Evolutionary conservation across 2,888 invertebrate genomes (phyloP).

Genomic region (Leptopilina myrica): DNA sequence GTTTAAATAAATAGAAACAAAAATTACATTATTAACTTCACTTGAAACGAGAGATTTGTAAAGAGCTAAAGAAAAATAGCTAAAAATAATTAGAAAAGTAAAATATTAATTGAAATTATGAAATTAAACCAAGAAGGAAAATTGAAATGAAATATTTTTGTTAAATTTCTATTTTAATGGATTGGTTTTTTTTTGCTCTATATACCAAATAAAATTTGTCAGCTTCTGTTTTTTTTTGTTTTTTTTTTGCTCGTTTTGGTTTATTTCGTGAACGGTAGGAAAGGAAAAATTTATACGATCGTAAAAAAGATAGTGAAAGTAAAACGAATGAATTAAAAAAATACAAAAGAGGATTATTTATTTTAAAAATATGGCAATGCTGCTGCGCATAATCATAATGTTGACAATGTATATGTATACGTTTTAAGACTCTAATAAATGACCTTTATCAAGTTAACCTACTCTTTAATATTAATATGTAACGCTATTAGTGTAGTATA

Average conservation of each 20-base stretch:
- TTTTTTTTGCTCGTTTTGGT: background rate
- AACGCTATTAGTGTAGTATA: conserved; percentile 53
- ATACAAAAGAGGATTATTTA: background rate
- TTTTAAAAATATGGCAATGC: conserved; percentile 28
- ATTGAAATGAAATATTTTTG: too few relatives aligned
- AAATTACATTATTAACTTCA: too few relatives aligned
- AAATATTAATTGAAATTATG: too few relatives aligned
- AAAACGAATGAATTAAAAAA: background rate
- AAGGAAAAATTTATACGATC: background rate
- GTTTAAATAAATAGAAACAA: too few relatives aligned
- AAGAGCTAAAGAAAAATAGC: too few relatives aligned
- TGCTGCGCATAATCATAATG: conserved; percentile 32
- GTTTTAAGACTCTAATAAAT: conserved; percentile 69
- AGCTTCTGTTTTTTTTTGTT: background rate
- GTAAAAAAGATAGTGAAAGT: background rate
- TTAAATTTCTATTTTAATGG: too few relatives aligned
- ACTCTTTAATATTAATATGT: conserved; percentile 61
- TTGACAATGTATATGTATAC: conserved; percentile 69
- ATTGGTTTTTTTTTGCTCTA: too few relatives aligned
- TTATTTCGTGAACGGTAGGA: background rate
- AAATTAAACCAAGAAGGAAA: too few relatives aligned
- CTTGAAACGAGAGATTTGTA: too few relatives aligned
- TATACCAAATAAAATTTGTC: background rate
- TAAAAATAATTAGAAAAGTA: too few relatives aligned
- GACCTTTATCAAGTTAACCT: conserved; percentile 59